Percentiles rank a stretch among this genome's conserved stretches.
Conservation (phyloP, 1,140 invertebrate genomes). For the Archivesica marissinica region DNA sequence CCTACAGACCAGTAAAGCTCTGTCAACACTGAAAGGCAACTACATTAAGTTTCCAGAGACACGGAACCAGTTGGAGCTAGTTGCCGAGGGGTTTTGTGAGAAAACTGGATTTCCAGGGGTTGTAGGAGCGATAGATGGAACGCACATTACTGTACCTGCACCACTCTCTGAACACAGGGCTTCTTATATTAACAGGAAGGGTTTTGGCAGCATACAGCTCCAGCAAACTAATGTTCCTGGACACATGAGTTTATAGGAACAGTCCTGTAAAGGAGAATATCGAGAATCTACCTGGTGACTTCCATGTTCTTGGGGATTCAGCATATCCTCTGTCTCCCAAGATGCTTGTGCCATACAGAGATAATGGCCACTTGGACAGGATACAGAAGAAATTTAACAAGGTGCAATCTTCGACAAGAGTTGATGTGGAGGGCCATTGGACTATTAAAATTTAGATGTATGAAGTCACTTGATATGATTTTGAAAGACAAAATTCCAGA, state of each 20-base stretch:
- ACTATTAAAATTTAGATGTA: conserved; percentile 29
- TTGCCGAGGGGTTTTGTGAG: conserved; percentile 25
- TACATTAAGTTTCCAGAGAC: no score
- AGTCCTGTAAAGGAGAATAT: no score
- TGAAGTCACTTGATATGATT: conserved; percentile 27
- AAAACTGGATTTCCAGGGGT: conserved; percentile 25
- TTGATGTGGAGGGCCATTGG: conserved; percentile 35
- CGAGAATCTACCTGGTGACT: no score
- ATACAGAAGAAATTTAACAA: conserved; percentile 37
- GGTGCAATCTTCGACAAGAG: not conserved
- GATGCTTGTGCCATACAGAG: conserved; percentile 49
- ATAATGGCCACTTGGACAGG: conserved; percentile 36
- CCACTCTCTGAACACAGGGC: conserved; percentile 33
- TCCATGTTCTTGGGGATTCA: conserved; percentile 49
- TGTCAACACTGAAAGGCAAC: no score
- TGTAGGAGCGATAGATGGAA: conserved; percentile 52
- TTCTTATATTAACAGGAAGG: conserved; percentile 56
- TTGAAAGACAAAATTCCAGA: not conserved
- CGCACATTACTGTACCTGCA: conserved; percentile 41
- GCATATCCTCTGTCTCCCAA: conserved; percentile 10
- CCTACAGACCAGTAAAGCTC: no score
- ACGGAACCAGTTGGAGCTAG: no score
- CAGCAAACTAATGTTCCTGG: no score
- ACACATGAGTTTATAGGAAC: conserved; percentile 59
- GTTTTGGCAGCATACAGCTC: conserved; percentile 50